Percentiles rank a stretch among this genome's conserved stretches.
These are phyloP conservation scores for Macrosiphum euphorbiae DNA, from an alignment of 2,888 invertebrate species.

Conservation along the genomic window DNA sequence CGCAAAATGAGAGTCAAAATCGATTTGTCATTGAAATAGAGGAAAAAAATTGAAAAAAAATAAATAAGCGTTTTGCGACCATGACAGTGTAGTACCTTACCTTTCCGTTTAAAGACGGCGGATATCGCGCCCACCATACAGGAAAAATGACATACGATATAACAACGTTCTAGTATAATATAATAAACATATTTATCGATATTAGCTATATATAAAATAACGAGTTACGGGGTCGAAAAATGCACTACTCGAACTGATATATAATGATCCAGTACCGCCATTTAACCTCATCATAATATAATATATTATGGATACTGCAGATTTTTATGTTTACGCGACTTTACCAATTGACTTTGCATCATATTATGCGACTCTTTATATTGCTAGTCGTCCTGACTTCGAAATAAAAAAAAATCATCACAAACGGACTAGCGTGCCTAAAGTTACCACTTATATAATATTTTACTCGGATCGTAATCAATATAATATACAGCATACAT, in stretches of 20 bases:
- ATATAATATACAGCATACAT: not conserved
- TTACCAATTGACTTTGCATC: not conserved
- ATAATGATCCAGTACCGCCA: too few relatives aligned
- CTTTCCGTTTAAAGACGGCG: not conserved
- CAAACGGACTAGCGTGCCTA: not conserved
- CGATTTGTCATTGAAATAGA: not conserved
- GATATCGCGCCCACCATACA: not conserved
- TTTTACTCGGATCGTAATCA: not conserved
- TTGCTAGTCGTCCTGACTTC: not conserved
- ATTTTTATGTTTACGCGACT: not conserved
- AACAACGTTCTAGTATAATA: not conserved
- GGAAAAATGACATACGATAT: not conserved
- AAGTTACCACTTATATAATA: not conserved
- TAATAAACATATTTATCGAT: not conserved
- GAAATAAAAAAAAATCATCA: not conserved
- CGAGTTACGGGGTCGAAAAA: not conserved
- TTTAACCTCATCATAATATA: too few relatives aligned
- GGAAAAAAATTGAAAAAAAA: not conserved
- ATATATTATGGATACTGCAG: not conserved
- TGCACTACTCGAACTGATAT: not conserved
- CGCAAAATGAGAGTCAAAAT: not conserved
- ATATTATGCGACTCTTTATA: not conserved
- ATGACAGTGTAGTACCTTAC: not conserved
- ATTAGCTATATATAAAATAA: not conserved
- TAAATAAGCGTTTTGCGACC: not conserved